A percentile compares a stretch with the other conserved stretches of the same genome.
Evolutionary conservation across 2,888 invertebrate genomes (phyloP).

Genomic region (Gastracanthus pulcherrimus): DNA sequence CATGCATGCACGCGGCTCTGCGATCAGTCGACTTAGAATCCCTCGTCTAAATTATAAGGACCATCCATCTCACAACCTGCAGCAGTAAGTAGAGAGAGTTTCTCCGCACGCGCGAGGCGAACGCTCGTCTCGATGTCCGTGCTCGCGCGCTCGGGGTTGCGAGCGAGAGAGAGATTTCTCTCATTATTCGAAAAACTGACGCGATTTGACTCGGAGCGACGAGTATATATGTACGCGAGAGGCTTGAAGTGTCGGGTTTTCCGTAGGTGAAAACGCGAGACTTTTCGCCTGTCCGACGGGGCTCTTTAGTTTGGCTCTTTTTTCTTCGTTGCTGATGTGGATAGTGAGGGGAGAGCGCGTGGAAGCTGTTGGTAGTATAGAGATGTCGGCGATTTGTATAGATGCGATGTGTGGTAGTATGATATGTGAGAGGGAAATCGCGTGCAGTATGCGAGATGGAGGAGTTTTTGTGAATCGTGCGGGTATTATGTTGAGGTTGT

Average conservation of each 20-base stretch:
- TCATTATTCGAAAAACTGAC: constrained; percentile 25
- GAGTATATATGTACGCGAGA: neutral
- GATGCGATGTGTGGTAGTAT: no score
- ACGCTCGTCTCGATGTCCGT: neutral
- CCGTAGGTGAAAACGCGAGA: neutral
- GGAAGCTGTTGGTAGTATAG: neutral
- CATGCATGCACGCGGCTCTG: neutral
- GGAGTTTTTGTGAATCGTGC: neutral
- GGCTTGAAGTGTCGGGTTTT: neutral
- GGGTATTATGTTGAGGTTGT: no score
- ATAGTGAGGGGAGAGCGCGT: no score
- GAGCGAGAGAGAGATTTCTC: constrained; percentile 23
- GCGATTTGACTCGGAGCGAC: neutral
- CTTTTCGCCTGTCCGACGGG: neutral
- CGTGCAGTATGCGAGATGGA: neutral
- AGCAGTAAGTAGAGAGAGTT: neutral
- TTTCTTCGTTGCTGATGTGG: neutral
- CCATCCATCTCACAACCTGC: neutral
- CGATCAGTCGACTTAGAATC: neutral
- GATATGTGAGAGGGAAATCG: neutral
- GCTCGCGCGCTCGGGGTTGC: no score
- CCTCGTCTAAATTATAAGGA: constrained; percentile 34
- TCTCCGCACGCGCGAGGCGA: neutral
- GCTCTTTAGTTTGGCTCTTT: neutral
- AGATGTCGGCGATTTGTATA: neutral